phyloP scores from a whole-genome alignment of 2,888 invertebrate genomes.

The Orthosia cruda region DNA sequence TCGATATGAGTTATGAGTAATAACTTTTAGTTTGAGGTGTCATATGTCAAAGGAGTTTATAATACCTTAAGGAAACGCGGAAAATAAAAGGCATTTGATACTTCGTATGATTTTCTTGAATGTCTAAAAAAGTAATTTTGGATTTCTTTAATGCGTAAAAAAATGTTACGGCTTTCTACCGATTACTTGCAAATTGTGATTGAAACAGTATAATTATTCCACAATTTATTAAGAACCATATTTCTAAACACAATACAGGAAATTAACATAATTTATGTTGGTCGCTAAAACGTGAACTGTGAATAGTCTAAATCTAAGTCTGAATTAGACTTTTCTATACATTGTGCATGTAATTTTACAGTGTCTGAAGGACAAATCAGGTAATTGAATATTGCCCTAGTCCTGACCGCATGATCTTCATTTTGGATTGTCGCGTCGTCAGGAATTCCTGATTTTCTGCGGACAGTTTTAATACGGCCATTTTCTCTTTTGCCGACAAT shows the following conservation, averaged over 20 bases:
- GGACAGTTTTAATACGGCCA: neutral
- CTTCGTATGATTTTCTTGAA: neutral
- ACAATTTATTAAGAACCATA: neutral
- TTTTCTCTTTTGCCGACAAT: neutral
- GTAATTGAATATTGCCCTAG: neutral
- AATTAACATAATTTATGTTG: neutral
- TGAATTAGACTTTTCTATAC: neutral
- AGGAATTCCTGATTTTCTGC: slow-evolving; percentile 1
- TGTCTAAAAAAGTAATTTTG: no score
- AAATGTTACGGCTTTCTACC: neutral
- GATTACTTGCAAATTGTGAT: neutral
- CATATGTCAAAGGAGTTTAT: neutral
- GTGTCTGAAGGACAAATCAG: slow-evolving; percentile 13
- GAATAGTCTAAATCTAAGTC: neutral
- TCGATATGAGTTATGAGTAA: slow-evolving; percentile 28
- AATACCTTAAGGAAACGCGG: slow-evolving; percentile 10
- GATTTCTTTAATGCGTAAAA: no score
- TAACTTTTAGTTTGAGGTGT: slow-evolving; percentile 30
- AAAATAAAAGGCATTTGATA: neutral
- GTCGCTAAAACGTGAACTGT: neutral
- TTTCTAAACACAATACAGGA: neutral
- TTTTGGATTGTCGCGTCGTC: neutral
- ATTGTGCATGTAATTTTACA: slow-evolving; percentile 5
- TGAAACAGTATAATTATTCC: neutral
- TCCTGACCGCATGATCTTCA: slow-evolving; percentile 13